Percentiles rank a stretch among this genome's conserved stretches.
phyloP scores from a whole-genome alignment of 2,113 vertebrate genomes.

The Nyctibius bracteatus region DNA sequence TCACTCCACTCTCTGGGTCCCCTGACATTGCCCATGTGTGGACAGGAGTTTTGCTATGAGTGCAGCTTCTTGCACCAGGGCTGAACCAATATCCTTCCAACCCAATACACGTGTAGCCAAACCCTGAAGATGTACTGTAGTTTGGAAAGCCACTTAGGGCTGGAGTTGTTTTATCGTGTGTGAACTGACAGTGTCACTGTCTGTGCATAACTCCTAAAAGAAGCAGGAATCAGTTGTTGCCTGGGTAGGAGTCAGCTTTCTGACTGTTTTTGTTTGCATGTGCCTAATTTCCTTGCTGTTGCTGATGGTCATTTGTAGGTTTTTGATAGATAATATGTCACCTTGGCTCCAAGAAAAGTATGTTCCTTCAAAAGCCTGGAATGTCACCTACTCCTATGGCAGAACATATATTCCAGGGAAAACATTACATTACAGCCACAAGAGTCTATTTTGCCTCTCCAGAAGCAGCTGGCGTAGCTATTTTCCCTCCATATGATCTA shows the following conservation, averaged over 20 bases:
- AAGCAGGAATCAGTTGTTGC: background rate
- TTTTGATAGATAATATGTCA: background rate
- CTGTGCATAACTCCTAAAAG: background rate
- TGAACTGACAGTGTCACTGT: background rate
- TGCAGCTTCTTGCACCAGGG: background rate
- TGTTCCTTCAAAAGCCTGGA: background rate
- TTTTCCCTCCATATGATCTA: conserved; percentile 3
- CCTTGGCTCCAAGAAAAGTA: background rate
- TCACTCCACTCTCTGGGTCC: accelerated
- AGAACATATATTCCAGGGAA: background rate
- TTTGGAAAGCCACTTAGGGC: background rate
- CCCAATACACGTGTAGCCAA: background rate
- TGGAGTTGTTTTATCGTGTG: background rate
- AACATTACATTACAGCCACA: background rate
- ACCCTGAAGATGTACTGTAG: accelerated
- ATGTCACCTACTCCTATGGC: background rate
- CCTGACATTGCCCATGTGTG: background rate
- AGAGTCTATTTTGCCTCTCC: background rate
- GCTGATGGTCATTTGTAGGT: background rate
- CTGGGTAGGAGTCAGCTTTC: background rate
- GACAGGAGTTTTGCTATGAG: background rate
- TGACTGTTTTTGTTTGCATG: accelerated
- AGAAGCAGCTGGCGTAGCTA: background rate
- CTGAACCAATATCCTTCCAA: background rate
- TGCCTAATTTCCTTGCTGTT: background rate